phyloP scores from a whole-genome alignment of 2,797 vertebrate genomes.

The Spinus pinus region DNA sequence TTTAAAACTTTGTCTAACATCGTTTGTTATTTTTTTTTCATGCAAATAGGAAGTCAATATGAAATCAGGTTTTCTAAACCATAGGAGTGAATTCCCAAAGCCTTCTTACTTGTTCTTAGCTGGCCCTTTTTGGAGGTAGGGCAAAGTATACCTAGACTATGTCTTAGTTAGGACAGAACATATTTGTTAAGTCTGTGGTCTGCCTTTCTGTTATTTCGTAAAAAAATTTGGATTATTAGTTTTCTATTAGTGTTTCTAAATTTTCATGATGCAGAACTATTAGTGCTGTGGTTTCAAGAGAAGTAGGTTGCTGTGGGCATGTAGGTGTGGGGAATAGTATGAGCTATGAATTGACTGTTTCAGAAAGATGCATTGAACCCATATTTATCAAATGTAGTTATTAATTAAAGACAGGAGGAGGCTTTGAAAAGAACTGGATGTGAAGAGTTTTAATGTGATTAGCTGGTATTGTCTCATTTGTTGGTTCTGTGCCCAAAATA shows the following conservation, averaged over 20 bases:
- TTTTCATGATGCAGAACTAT: not conserved
- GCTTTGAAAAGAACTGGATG: not conserved
- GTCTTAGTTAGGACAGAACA: not conserved
- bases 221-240: not conserved
- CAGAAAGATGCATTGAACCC: not conserved
- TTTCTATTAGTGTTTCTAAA: not conserved
- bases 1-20: not conserved
- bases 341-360: not conserved
- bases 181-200: not conserved
- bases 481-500: not conserved
- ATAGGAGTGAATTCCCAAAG: not conserved
- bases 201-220: not conserved
- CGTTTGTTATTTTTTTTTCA: not conserved
- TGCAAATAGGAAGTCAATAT: not conserved
- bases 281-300: not conserved
- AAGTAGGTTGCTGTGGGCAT: not conserved
- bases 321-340: not conserved
- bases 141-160: not conserved
- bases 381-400: not conserved
- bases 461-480: not conserved
- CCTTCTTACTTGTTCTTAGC: not conserved
- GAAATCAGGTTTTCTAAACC: not conserved
- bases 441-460: not conserved
- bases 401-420: not conserved
- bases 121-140: not conserved